Evolutionary conservation across 2,113 vertebrate genomes (phyloP).

Genomic region (Panthera leo): DNA sequence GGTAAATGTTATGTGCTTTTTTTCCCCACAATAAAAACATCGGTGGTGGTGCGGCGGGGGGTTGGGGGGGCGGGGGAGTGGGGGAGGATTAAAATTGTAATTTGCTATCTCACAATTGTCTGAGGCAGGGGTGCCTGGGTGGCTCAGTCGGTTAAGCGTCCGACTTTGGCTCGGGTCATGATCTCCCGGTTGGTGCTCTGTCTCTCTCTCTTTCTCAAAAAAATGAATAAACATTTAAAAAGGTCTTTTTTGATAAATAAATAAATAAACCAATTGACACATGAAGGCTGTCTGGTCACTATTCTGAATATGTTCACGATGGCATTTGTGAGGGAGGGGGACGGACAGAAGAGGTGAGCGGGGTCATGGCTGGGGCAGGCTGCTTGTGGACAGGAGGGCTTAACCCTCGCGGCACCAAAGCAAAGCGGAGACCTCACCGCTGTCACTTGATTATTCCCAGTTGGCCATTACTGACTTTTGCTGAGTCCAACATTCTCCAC

Average conservation of each 20-base stretch:
- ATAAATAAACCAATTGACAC: no score
- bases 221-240: no score
- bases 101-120: not conserved
- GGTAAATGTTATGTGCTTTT: not conserved
- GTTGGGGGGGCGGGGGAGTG: no score
- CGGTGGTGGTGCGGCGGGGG: no score
- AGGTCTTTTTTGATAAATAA: no score
- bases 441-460: not conserved
- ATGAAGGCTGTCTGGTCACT: fast-evolving
- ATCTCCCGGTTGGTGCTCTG: no score
- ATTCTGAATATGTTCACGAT: fast-evolving
- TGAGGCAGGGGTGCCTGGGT: fast-evolving
- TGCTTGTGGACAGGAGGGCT: not conserved
- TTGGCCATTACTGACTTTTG: constrained; percentile 9
- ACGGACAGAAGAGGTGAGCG: fast-evolving
- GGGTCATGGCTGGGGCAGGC: fast-evolving
- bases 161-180: no score
- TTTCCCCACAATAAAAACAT: not conserved
- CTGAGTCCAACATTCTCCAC: constrained; percentile 63
- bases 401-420: not conserved
- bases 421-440: constrained; percentile 61
- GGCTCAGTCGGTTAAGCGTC: no score
- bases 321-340: fast-evolving
- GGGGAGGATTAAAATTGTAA: not conserved
- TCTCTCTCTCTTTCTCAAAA: no score